Conservation (phyloP, 2,113 vertebrate species). For the Onychorhynchus coronatus region DNA sequence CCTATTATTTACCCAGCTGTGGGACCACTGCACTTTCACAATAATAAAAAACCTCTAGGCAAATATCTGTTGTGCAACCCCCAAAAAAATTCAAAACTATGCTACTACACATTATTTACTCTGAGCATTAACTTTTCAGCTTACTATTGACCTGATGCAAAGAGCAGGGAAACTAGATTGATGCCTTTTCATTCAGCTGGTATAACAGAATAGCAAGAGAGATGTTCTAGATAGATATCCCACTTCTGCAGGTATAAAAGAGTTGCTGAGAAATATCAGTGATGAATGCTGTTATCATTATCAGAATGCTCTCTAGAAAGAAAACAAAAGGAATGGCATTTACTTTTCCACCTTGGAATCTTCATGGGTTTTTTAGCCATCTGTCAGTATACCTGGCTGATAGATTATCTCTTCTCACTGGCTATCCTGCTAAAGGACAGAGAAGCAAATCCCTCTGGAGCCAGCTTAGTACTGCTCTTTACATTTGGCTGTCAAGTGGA, state of each 20-base stretch:
- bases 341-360: not conserved
- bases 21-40: not conserved
- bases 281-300: not conserved
- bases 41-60: not conserved
- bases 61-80: not conserved
- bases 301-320: not conserved
- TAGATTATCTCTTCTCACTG: not conserved
- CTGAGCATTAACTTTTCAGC: not conserved
- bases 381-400: not conserved
- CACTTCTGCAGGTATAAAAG: not conserved
- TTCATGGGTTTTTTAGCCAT: not conserved
- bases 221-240: not conserved
- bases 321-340: not conserved
- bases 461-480: conserved; percentile 10
- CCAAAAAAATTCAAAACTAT: not conserved
- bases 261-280: conserved; percentile 2
- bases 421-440: not conserved
- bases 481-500: not conserved
- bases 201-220: not conserved
- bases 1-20: not conserved
- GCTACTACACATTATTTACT: not conserved
- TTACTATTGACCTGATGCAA: not conserved
- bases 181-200: not conserved
- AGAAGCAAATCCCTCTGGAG: not conserved
- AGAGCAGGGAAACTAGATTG: not conserved